Evolutionary conservation across 2,797 vertebrate genomes (phyloP), one percentile per base, ranked within the genome.

Genomic region (Melanotaenia pygmaea): DNA sequence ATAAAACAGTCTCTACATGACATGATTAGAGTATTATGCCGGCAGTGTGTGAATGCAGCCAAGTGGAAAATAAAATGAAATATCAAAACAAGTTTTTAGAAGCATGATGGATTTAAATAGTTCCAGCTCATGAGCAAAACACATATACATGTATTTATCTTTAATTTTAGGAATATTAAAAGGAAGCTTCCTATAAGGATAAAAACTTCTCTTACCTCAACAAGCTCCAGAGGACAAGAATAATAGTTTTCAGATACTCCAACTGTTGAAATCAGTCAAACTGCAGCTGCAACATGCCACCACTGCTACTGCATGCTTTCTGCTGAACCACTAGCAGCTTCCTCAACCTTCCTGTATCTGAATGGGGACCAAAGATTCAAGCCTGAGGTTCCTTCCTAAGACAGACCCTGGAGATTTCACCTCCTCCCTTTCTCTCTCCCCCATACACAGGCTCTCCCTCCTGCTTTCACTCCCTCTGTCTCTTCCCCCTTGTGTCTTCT

Each of bases 391-490:
- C 83, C 89, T 91, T 94, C 92, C 89, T 79, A 86, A 91, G 85
- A 91, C 83, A 83, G 86, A 81, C 88, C 80, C 84, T 81, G 79
- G 88, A 93, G 92, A 92, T 92, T 91, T 92, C 93, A 92, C 91
- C 91, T 92, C 91, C 88, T 88, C 88, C 86, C 79, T 81, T 68
- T 51, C 79, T 64, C 85, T 77, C 82, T 47, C 75, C 47, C 63
- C 56, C 72, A 14, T 71, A 64, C 67, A 40, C 74, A 74, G 67
- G n/a, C 80, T 2, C 64, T 58, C 74, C 61, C 80, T 76, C 82
- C 79, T 63, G 22, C 66, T 63, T 64, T 76, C 62, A 50, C 73
- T 84, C 80, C 56, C 83, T 80, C 81, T 88, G 89, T 91, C 90
- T 90, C 90, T 89, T 89, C 79, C 84, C 84, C 76, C 86, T 91